Evolutionary conservation across 2,888 invertebrate genomes (phyloP).

Genomic region (Drosophila vallismaia): DNA sequence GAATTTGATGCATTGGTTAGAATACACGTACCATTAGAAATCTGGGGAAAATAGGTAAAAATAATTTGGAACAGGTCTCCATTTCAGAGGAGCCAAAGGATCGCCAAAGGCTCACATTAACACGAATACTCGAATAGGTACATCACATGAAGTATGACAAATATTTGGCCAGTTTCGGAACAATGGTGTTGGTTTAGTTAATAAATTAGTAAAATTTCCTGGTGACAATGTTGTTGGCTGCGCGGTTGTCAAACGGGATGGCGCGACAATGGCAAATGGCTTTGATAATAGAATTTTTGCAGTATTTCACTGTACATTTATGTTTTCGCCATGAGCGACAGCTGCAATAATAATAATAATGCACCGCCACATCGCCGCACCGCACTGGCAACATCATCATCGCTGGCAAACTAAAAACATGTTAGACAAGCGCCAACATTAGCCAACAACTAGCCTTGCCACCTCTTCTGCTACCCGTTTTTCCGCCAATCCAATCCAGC

Average conservation of each 20-base stretch:
- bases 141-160: slow-evolving; percentile 40
- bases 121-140: not conserved
- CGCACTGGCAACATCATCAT: slow-evolving; percentile 31
- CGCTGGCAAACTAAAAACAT: slow-evolving; percentile 45
- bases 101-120: slow-evolving; percentile 12
- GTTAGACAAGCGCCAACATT: slow-evolving; percentile 64
- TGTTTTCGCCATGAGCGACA: slow-evolving; percentile 47
- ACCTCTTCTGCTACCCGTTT: not conserved
- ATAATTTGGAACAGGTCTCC: slow-evolving; percentile 13
- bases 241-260: slow-evolving; percentile 25
- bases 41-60: slow-evolving; percentile 22
- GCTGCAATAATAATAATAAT: slow-evolving; percentile 62
- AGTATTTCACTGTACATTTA: slow-evolving; percentile 31
- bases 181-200: slow-evolving; percentile 62
- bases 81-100: not conserved
- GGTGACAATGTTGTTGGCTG: slow-evolving; percentile 39
- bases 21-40: slow-evolving; percentile 25
- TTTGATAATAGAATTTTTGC: slow-evolving; percentile 59
- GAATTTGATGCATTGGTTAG: slow-evolving; percentile 13
- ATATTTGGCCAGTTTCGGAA: slow-evolving; percentile 54
- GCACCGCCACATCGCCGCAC: slow-evolving; percentile 11
- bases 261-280: slow-evolving; percentile 27
- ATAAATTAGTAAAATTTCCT: slow-evolving; percentile 73
- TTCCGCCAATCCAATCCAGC: not conserved
- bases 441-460: slow-evolving; percentile 31